Evolutionary conservation across 1,140 invertebrate genomes (phyloP).

Genomic region (Dinoponera quadriceps): DNA sequence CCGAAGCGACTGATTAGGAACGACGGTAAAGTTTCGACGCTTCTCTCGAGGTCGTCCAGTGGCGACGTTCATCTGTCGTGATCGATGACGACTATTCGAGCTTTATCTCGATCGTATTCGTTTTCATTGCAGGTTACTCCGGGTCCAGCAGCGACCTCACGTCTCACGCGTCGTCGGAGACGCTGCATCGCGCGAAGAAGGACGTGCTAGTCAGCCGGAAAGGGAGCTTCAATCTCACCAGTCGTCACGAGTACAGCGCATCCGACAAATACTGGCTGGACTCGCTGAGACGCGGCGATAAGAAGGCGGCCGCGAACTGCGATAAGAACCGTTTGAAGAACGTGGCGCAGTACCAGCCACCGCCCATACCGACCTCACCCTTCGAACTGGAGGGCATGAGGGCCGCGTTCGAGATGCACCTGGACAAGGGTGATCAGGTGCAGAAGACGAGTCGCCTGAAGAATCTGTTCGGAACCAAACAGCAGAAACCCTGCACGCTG

Average conservation of each 20-base stretch:
- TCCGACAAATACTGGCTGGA: conserved; percentile 86
- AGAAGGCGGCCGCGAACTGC: conserved; percentile 69
- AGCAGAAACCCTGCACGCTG: conserved; percentile 77
- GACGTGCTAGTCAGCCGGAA: conserved; percentile 76
- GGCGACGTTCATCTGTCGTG: no score
- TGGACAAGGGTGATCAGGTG: conserved; percentile 84
- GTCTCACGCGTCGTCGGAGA: conserved; percentile 70
- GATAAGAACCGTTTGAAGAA: conserved; percentile 85
- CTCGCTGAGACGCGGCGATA: conserved; percentile 85
- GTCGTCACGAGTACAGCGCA: conserved; percentile 65
- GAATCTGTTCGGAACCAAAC: conserved; percentile 82
- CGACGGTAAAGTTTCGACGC: conserved; percentile 68
- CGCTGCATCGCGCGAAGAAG: conserved; percentile 74
- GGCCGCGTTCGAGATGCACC: conserved; percentile 87
- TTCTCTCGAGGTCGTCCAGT: not conserved
- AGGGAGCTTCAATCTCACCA: conserved; percentile 79
- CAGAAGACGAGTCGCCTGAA: conserved; percentile 82
- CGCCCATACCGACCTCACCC: conserved; percentile 76
- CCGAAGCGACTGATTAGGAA: conserved; percentile 71
- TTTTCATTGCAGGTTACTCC: conserved; percentile 71
- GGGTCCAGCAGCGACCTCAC: conserved; percentile 77
- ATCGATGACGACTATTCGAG: not conserved
- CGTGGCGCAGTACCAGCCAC: conserved; percentile 87
- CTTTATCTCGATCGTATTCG: conserved; percentile 33
- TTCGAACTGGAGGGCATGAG: conserved; percentile 80